Percentiles rank a stretch among this genome's conserved stretches.
phyloP scores from a whole-genome alignment of 2,888 invertebrate genomes.

The Rhagonycha lutea region DNA sequence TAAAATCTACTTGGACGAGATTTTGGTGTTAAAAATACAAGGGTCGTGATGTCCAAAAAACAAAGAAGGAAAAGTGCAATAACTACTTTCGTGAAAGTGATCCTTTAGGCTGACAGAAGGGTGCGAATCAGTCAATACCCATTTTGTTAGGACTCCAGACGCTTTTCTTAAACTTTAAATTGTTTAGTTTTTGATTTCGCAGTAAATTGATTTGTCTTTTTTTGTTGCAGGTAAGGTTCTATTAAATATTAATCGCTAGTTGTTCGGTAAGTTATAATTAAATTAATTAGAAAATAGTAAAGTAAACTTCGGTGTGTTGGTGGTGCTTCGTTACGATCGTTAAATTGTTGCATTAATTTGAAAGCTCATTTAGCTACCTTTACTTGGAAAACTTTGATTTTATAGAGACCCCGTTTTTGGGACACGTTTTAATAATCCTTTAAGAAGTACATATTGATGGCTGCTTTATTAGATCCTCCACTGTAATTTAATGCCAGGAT shows the following conservation, averaged over 20 bases:
- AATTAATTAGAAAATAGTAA: neutral
- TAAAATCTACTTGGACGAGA: neutral
- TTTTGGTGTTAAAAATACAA: neutral
- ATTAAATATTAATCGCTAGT: neutral
- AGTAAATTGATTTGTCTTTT: neutral
- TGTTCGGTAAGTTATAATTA: neutral
- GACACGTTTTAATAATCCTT: neutral
- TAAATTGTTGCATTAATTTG: slow-evolving; percentile 4
- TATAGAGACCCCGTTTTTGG: neutral
- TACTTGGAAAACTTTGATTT: slow-evolving; percentile 5
- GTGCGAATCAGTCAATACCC: neutral
- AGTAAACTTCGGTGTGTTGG: neutral
- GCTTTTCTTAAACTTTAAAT: neutral
- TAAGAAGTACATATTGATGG: slow-evolving; percentile 4
- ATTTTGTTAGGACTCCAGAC: neutral
- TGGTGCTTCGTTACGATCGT: neutral
- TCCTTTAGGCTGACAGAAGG: neutral
- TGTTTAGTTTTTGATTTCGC: neutral
- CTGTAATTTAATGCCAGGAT: slow-evolving; percentile 14
- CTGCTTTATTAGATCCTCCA: neutral
- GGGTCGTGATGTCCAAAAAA: neutral
- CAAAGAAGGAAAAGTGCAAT: neutral
- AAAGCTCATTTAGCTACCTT: slow-evolving; percentile 4
- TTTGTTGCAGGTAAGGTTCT: neutral
- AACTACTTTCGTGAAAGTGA: neutral